These are phyloP conservation scores for Lepidurus arcticus DNA, from an alignment of 1,140 invertebrate species.

Conservation along the genomic window DNA sequence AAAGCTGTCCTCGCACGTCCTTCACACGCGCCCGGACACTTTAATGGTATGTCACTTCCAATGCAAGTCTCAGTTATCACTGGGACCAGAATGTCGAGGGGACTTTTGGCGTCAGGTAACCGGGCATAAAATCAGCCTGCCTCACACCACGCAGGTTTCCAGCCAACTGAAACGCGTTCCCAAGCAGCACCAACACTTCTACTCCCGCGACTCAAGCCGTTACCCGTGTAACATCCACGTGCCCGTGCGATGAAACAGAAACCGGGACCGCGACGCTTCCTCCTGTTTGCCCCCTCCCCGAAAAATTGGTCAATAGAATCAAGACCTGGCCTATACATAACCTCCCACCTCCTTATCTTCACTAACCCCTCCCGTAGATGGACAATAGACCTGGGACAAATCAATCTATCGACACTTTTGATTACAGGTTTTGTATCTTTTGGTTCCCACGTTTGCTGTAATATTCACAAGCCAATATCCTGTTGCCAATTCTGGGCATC, in stretches of 20 bases:
- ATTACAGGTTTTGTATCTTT: background rate
- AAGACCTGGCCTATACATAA: background rate
- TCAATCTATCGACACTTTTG: background rate
- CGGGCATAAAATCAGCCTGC: background rate
- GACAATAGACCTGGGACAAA: background rate
- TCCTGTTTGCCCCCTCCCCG: background rate
- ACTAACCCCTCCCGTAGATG: background rate
- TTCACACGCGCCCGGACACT: no score
- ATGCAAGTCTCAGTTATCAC: no score
- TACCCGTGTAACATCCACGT: background rate
- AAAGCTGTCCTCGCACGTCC: no score
- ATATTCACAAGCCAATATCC: background rate
- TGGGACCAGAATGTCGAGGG: background rate
- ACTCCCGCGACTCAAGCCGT: background rate
- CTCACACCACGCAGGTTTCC: background rate
- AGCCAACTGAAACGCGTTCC: background rate
- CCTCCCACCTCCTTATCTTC: background rate
- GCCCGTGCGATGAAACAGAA: background rate
- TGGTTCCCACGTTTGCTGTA: background rate
- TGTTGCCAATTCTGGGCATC: background rate
- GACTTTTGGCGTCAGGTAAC: background rate
- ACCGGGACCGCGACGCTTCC: background rate
- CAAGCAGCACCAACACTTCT: slow-evolving; percentile 1
- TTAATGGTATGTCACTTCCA: no score
- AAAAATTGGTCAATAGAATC: background rate